These are phyloP conservation scores for Rhizoglyphus robini DNA, from an alignment of 1,140 invertebrate genomes.

Conservation along the genomic window DNA sequence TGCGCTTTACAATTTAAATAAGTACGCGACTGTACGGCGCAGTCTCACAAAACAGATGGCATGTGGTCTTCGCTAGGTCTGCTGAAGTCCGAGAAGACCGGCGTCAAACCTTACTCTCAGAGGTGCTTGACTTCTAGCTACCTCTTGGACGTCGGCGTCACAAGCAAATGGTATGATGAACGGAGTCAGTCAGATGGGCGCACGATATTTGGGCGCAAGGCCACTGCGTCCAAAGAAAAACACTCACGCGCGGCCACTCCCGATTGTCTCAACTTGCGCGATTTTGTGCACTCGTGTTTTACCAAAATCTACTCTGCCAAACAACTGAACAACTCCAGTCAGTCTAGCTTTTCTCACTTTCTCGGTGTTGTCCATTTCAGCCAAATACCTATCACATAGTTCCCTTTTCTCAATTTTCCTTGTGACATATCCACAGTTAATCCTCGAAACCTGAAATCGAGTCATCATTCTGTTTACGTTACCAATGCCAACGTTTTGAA, in stretches of 20 bases:
- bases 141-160: background rate
- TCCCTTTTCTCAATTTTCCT: too few relatives aligned
- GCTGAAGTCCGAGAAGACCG: background rate
- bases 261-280: background rate
- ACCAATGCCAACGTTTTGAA: too few relatives aligned
- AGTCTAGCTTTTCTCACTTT: too few relatives aligned
- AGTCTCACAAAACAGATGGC: background rate
- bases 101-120: background rate
- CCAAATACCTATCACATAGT: too few relatives aligned
- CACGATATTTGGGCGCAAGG: slow-evolving; percentile 4
- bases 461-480: too few relatives aligned
- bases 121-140: background rate
- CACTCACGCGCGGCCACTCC: slow-evolving; percentile 14
- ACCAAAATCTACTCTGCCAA: background rate
- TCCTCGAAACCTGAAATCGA: too few relatives aligned
- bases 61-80: background rate
- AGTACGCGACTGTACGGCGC: background rate
- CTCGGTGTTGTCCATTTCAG: too few relatives aligned
- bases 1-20: too few relatives aligned
- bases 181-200: slow-evolving; percentile 10
- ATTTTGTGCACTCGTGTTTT: background rate
- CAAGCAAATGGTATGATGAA: background rate
- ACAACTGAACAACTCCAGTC: too few relatives aligned
- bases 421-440: too few relatives aligned
- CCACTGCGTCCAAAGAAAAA: slow-evolving; percentile 2